phyloP scores from a whole-genome alignment of 2,797 vertebrate species.

The Naso thynnoides region DNA sequence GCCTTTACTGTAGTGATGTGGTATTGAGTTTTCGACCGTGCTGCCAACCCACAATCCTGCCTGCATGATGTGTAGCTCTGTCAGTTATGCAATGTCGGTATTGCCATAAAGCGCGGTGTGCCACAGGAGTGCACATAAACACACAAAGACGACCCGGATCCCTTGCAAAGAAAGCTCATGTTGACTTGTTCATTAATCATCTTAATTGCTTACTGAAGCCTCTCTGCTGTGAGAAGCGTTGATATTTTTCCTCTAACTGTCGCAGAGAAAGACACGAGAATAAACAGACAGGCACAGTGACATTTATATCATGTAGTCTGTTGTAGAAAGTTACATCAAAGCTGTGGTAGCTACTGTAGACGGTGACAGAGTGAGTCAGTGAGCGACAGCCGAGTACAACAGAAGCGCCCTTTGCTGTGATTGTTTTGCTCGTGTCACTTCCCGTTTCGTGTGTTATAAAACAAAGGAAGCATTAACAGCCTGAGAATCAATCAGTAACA shows the following conservation, averaged over 20 bases:
- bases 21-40: slow-evolving; percentile 26
- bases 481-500: neutral
- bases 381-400: slow-evolving; percentile 19
- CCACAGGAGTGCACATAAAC: neutral
- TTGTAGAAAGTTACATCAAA: slow-evolving; percentile 7
- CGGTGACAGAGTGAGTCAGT: slow-evolving; percentile 15
- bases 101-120: slow-evolving; percentile 19
- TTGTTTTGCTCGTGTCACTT: slow-evolving; percentile 47
- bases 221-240: neutral
- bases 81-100: slow-evolving; percentile 31
- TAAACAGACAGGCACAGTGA: neutral
- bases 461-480: neutral
- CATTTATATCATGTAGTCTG: neutral
- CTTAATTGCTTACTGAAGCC: slow-evolving; percentile 17
- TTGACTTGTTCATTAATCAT: slow-evolving; percentile 42
- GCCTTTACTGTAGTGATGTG: slow-evolving; percentile 10
- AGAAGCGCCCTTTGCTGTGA: slow-evolving; percentile 5
- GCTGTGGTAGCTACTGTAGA: slow-evolving; percentile 8
- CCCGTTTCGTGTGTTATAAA: slow-evolving; percentile 37
- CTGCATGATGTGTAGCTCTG: neutral
- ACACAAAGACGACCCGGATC: neutral
- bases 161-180: slow-evolving; percentile 9
- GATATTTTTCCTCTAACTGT: slow-evolving; percentile 20
- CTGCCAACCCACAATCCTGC: slow-evolving; percentile 19
- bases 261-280: slow-evolving; percentile 30